A percentile compares a stretch with the other conserved stretches of the same genome.
phyloP scores from a whole-genome alignment of 1,140 invertebrate species.

The Limonius californicus region DNA sequence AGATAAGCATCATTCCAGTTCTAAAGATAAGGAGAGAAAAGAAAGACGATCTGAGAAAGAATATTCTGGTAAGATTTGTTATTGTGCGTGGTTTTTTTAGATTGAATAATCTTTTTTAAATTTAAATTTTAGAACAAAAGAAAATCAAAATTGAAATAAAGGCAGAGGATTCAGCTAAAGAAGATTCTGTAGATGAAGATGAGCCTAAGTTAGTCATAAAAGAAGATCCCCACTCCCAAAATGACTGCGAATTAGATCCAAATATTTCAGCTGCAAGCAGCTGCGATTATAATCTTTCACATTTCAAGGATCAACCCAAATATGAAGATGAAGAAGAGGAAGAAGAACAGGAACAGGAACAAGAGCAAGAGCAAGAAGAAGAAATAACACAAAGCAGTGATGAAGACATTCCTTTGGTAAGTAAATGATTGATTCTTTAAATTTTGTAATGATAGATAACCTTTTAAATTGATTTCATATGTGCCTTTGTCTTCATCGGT shows the following conservation, averaged over 20 bases:
- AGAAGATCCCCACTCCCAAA: conserved; percentile 37
- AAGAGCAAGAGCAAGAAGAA: conserved; percentile 40
- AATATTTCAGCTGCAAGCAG: conserved; percentile 57
- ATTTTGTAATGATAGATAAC: no score
- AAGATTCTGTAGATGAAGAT: conserved; percentile 40
- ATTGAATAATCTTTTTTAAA: conserved; percentile 15
- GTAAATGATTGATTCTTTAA: conserved; percentile 24
- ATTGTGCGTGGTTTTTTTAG: conserved; percentile 7
- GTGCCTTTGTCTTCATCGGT: no score
- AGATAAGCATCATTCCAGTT: conserved; percentile 53
- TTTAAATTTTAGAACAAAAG: conserved; percentile 22
- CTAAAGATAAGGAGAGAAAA: conserved; percentile 52
- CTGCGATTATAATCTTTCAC: conserved; percentile 63
- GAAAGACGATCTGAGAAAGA: conserved; percentile 25
- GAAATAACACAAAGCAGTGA: conserved; percentile 56
- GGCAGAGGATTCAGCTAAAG: conserved; percentile 34
- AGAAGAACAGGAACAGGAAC: conserved; percentile 42
- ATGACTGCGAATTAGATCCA: conserved; percentile 38
- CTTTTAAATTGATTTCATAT: no score
- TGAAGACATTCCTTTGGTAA: conserved; percentile 76
- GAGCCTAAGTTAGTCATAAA: conserved; percentile 43
- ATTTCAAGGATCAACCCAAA: conserved; percentile 53
- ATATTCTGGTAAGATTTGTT: background rate
- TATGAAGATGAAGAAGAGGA: conserved; percentile 33
- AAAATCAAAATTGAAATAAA: conserved; percentile 39